Base-by-base conservation (phyloP, 2,888 invertebrate genomes). In the Callyntrura sp. region DNA sequence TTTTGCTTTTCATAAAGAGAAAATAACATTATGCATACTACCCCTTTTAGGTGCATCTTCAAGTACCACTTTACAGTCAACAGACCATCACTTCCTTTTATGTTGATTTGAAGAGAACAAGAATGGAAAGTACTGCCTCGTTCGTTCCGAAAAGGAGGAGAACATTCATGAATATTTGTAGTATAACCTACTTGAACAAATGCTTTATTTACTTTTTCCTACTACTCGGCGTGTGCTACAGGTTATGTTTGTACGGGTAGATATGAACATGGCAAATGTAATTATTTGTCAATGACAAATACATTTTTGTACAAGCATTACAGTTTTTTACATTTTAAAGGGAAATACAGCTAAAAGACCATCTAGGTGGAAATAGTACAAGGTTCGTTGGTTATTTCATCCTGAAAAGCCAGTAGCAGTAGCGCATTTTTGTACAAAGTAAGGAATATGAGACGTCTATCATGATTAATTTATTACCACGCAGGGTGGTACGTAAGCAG, bases 61-160 rank as follows among this genome's bases (percentile, higher is more conserved):
- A 88, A 88, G 88, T 62, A 82, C 83, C 78, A 83, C 88, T 88
- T 88, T 88, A 76, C 88, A 88, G 82, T 83, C 88, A 88, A 82
- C 88, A 82, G 82, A 82, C 88, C 88, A 51, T 88, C 82, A 88
- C 88, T 88, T 82, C 88, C 81, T 60, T 78, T 73, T 81, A 81
- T 60, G 78, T 17, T 45, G 70, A 70, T 70, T 70, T 78, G 51
- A 78, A 78, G 78, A 78, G 78, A 45, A 45, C 20, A 45, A 1
- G 45, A 70, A 55, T 23, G 55, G 9, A 78, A 76, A 55, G 55
- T n/a, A 17, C 20, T 48, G 0, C 51, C 55, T n/a, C 35, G 35
- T 35, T 35, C 35, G 35, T 78, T 48, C 14, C 45, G 17, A 14
- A 73, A 73, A 73, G 48, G 20, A 48, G 12, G 48, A 12, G 11